phyloP scores from a whole-genome alignment of 2,888 invertebrate species.

The Caenorhabditis zanzibari region DNA sequence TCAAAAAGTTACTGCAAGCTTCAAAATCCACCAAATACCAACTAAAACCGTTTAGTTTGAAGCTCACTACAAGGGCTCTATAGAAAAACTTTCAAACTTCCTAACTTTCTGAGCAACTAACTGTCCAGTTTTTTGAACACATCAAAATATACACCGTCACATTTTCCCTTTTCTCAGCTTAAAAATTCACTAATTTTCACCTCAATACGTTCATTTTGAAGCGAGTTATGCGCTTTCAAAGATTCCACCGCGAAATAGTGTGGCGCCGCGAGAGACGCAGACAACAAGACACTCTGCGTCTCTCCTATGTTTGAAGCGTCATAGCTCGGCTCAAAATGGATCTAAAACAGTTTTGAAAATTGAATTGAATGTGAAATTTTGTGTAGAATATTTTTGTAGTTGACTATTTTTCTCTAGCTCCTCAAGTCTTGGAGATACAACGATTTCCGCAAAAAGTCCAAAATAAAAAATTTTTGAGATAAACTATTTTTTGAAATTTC shows the following conservation, averaged over 20 bases:
- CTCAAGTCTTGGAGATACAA: neutral
- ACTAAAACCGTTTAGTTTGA: no score
- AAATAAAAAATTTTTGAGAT: no score
- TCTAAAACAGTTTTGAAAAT: neutral
- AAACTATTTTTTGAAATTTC: no score
- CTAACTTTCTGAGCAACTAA: no score
- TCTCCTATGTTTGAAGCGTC: neutral
- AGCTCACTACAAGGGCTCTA: no score
- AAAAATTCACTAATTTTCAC: neutral
- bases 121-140: no score
- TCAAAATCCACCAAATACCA: no score
- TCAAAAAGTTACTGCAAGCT: no score
- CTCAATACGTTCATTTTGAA: neutral
- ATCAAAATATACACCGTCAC: neutral
- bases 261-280: neutral
- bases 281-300: neutral
- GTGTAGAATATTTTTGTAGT: no score
- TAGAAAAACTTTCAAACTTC: no score
- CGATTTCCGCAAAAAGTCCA: neutral
- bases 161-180: neutral
- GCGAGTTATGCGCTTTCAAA: neutral
- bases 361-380: neutral
- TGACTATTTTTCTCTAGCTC: no score
- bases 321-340: neutral
- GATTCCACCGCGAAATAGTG: neutral